Base-by-base conservation (phyloP, 2,888 invertebrate genomes). In the Noctua janthe region DNA sequence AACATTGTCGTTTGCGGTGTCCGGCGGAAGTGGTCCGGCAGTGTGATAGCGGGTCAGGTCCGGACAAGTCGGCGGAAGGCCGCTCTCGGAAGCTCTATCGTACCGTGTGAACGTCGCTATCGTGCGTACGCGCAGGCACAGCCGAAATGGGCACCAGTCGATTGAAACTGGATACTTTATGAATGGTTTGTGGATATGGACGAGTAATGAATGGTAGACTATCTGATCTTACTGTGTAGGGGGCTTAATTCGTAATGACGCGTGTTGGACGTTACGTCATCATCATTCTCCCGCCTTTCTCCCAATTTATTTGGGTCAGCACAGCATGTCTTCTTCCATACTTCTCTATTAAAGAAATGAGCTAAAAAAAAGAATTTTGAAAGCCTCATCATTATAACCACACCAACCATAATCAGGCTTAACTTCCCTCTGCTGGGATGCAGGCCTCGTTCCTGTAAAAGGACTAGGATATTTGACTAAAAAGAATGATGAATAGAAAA, bases 21-120 rank as follows among this genome's bases (percentile, higher is more conserved):
- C 96, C 96, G 96, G 92, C 95, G 96, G 96, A 96, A 94, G 94
- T 90, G 94, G 92, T 85, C 76, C 92, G 95, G 95, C 95, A 96
- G 93, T 84, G 69, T 91, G 95, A 96, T 96, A 96, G 93, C 91
- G 91, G 92, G 90, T 91, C 95, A 94, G 91, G 95, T 95, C 94
- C 91, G 92, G 92, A 94, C 95, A 93, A 93, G 95, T 94, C 90
- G 84, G 86, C 93, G 94, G 94, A 94, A 94, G 92, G 90, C 91
- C 91, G 91, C 91, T 90, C 93, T 93, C 94, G 94, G 94, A 94
- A 95, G 94, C 94, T 92, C 87, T 90, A 93, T 93, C 93, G 92
- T 88, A 93, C 92, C 95, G 95, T 95, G 95, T 94, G 95, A 95
- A 95, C 89, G 89, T 78, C 91, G 86, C 87, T 93, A 93, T 92